Conservation (phyloP, 2,113 vertebrate species). For the Mesitornis unicolor region DNA sequence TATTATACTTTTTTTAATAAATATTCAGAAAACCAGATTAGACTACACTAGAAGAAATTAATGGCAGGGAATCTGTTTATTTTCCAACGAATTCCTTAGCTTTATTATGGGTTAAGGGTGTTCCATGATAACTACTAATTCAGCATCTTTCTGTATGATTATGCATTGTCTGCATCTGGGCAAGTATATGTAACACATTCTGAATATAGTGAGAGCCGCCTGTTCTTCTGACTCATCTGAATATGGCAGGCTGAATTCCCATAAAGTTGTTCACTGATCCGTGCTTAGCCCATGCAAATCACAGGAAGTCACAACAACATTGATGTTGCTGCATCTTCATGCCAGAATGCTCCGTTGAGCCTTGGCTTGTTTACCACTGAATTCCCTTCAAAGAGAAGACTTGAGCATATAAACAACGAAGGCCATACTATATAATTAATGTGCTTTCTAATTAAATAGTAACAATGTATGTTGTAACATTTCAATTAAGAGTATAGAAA, state of each 20-base stretch:
- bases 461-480: conserved; percentile 21
- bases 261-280: not conserved
- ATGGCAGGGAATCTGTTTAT: not conserved
- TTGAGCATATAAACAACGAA: conserved; percentile 26
- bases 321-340: not conserved
- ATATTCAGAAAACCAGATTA: not conserved
- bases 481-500: conserved; percentile 45
- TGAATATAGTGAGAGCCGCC: not conserved
- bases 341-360: conserved; percentile 36
- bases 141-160: not conserved
- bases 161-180: not conserved
- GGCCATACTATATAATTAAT: conserved; percentile 30
- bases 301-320: not conserved
- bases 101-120: not conserved
- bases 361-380: conserved; percentile 17
- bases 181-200: not conserved
- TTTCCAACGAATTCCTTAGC: not conserved
- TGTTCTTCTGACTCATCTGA: not conserved
- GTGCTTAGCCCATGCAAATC: not conserved
- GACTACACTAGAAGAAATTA: not conserved
- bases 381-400: not conserved
- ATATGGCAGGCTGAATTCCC: not conserved
- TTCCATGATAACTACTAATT: not conserved
- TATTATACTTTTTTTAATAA: not conserved
- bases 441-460: conserved; percentile 57